A percentile compares a stretch with the other conserved stretches of the same genome.
These are phyloP conservation scores for Trichogramma evanescens DNA, from an alignment of 2,888 invertebrate genomes.

Conservation along the genomic window DNA sequence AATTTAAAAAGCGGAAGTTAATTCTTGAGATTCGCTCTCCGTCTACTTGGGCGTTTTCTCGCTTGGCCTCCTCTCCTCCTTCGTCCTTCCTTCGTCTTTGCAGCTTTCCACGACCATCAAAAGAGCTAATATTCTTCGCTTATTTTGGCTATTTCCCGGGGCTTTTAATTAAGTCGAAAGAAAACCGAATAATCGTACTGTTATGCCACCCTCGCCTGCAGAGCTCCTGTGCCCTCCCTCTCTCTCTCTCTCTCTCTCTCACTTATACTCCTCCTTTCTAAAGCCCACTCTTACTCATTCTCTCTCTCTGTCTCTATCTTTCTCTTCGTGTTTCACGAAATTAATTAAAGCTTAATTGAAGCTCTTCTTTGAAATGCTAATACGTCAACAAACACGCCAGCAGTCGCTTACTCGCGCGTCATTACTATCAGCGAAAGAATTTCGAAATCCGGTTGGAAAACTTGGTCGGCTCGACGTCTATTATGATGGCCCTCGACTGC, in stretches of 20 bases:
- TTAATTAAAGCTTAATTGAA: constrained; percentile 47
- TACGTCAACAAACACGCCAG: constrained; percentile 42
- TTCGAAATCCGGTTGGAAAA: constrained; percentile 30
- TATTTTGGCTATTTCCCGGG: constrained; percentile 30
- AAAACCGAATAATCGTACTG: constrained; percentile 39
- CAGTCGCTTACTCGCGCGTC: constrained; percentile 23
- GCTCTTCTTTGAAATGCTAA: constrained; percentile 48
- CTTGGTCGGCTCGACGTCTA: constrained; percentile 2
- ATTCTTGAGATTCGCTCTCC: constrained; percentile 23
- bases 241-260: constrained; percentile 15
- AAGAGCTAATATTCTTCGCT: constrained; percentile 30
- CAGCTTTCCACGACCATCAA: constrained; percentile 12
- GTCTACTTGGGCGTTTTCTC: constrained; percentile 1
- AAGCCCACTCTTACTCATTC: constrained; percentile 4
- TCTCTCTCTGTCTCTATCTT: constrained; percentile 12
- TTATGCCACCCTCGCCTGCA: background rate
- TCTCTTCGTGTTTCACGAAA: constrained; percentile 38
- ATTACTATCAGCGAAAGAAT: constrained; percentile 23
- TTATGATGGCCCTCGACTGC: background rate
- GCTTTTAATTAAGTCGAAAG: constrained; percentile 46
- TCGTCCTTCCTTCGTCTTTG: constrained; percentile 12
- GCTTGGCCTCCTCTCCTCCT: constrained; percentile 17
- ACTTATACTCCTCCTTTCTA: background rate
- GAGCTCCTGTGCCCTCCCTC: constrained; percentile 12
- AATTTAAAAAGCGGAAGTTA: constrained; percentile 22